phyloP scores from a whole-genome alignment of 2,113 vertebrate genomes.

The Indri indri region DNA sequence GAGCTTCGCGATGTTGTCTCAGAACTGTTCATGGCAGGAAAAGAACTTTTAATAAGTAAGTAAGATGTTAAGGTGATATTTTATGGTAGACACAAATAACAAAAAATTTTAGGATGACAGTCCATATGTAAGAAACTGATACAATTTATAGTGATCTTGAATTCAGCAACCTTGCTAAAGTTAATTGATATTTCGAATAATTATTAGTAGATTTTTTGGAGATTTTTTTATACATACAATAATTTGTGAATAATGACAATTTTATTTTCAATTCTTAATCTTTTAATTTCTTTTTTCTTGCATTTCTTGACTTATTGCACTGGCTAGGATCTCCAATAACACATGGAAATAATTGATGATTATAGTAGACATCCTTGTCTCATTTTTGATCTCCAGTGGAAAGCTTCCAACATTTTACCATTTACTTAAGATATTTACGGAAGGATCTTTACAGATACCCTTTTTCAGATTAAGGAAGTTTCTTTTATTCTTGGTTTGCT shows the following conservation, averaged over 20 bases:
- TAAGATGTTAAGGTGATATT: constrained; percentile 1
- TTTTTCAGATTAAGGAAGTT: background rate
- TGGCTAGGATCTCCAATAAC: background rate
- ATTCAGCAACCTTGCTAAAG: background rate
- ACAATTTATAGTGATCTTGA: background rate
- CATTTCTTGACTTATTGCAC: background rate
- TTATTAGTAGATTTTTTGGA: background rate
- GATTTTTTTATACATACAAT: background rate
- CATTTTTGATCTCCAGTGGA: background rate
- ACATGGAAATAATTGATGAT: background rate
- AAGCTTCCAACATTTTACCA: background rate
- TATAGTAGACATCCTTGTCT: background rate
- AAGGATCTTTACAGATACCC: background rate
- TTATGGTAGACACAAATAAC: background rate
- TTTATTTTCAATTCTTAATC: background rate
- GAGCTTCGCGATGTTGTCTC: constrained; percentile 87
- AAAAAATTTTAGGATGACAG: background rate
- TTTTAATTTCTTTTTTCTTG: background rate
- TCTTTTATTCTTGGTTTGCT: background rate
- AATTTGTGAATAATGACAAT: background rate
- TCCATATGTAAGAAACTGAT: background rate
- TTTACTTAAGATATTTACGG: background rate
- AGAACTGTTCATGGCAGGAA: constrained; percentile 92
- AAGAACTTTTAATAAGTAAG: constrained; percentile 92
- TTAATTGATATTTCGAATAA: background rate